These are phyloP conservation scores for Atractosteus spatula DNA, from an alignment of 2,113 vertebrate genomes.

Conservation along the genomic window DNA sequence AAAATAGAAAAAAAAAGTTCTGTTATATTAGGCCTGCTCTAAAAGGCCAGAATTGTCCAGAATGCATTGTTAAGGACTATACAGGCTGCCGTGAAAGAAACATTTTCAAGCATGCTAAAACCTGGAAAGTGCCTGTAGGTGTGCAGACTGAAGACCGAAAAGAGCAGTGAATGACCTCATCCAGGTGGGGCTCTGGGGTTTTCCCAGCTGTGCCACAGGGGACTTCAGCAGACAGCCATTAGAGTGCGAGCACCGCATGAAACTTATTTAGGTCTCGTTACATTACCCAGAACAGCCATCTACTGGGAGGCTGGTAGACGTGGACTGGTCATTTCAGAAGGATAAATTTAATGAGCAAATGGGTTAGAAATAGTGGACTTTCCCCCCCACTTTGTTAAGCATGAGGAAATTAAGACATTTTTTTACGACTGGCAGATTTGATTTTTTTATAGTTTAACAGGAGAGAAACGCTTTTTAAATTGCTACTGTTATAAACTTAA, in stretches of 20 bases:
- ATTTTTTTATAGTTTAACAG: background rate
- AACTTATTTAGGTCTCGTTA: background rate
- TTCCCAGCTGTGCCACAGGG: background rate
- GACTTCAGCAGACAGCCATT: conserved; percentile 11
- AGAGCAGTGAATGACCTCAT: background rate
- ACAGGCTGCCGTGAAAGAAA: no score
- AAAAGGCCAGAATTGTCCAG: background rate
- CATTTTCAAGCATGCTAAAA: no score
- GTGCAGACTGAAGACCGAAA: background rate
- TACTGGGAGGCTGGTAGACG: conserved; percentile 14
- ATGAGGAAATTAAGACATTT: conserved; percentile 10
- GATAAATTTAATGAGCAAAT: conserved; percentile 12
- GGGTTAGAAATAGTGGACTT: background rate
- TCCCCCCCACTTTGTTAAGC: background rate
- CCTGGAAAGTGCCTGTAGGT: background rate
- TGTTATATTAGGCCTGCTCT: no score
- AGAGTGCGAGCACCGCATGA: background rate
- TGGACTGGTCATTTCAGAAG: background rate
- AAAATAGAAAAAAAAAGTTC: no score
- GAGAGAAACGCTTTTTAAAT: background rate
- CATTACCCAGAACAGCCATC: background rate
- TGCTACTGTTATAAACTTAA: background rate
- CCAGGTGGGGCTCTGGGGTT: background rate
- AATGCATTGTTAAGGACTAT: background rate
- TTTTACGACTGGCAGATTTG: background rate